Conservation (phyloP, 2,888 invertebrate species). For the Pterostichus madidus region DNA sequence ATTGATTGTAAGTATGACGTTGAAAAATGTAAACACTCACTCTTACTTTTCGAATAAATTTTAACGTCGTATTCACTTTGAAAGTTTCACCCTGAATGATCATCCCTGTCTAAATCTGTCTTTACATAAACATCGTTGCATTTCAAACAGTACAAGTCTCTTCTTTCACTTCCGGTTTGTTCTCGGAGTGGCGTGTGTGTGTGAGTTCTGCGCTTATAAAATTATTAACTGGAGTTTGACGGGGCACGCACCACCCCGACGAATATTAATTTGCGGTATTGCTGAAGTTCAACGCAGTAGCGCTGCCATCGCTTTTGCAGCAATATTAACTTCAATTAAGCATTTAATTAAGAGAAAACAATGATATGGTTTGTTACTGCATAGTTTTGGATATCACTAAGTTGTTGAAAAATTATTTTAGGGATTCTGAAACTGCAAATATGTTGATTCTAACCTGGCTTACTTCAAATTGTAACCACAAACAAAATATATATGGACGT, state of each 20-base stretch:
- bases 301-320: neutral
- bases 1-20: no score
- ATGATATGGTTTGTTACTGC: constrained; percentile 11
- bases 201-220: constrained; percentile 8
- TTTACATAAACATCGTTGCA: neutral
- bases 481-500: no score
- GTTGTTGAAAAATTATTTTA: no score
- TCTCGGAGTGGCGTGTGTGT: neutral
- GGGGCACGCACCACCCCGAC: constrained; percentile 5
- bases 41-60: no score
- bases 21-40: no score
- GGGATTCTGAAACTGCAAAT: no score
- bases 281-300: neutral
- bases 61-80: no score
- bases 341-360: constrained; percentile 46
- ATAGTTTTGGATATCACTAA: neutral
- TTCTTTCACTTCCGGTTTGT: no score
- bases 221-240: constrained; percentile 55
- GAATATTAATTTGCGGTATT: constrained; percentile 52
- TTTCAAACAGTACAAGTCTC: no score
- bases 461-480: no score
- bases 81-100: no score
- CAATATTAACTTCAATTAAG: constrained; percentile 19
- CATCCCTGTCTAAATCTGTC: neutral
- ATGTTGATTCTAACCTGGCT: no score